These are phyloP conservation scores for Pseudobourletiella spinata DNA, from an alignment of 1,140 invertebrate genomes.

Conservation along the genomic window DNA sequence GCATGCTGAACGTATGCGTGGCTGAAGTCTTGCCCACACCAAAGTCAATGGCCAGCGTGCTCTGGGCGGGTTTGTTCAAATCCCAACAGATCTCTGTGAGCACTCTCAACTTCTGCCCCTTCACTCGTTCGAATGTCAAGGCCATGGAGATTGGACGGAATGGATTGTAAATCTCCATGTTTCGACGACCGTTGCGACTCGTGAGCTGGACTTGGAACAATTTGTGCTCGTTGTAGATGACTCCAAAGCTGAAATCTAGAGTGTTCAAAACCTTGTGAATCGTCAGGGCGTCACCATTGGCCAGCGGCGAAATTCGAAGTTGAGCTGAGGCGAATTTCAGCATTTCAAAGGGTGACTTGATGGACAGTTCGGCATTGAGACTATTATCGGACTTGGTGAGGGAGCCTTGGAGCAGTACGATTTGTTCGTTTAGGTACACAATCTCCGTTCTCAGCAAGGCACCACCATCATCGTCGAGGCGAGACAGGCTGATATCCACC, in stretches of 20 bases:
- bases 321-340: constrained; percentile 31
- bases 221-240: constrained; percentile 34
- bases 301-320: constrained; percentile 24
- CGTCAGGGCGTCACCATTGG: not conserved
- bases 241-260: constrained; percentile 33
- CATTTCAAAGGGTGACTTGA: constrained; percentile 36
- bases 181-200: constrained; percentile 28
- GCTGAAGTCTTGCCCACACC: not conserved
- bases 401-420: not conserved
- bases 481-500: not conserved
- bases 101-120: constrained; percentile 12
- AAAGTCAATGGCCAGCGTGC: constrained; percentile 28
- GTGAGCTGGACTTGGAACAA: constrained; percentile 30
- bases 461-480: not conserved
- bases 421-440: constrained; percentile 3
- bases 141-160: constrained; percentile 34
- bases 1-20: constrained; percentile 9
- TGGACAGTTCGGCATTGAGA: constrained; percentile 30
- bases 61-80: constrained; percentile 22
- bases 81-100: constrained; percentile 37
- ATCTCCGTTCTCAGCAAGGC: constrained; percentile 19
- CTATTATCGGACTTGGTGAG: not conserved
- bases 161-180: constrained; percentile 37
- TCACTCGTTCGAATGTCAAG: constrained; percentile 18
- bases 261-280: constrained; percentile 27